Evolutionary conservation across 2,888 invertebrate species (phyloP), one percentile per base, ranked within the genome.

Genomic region (Orchesellides sinensis): DNA sequence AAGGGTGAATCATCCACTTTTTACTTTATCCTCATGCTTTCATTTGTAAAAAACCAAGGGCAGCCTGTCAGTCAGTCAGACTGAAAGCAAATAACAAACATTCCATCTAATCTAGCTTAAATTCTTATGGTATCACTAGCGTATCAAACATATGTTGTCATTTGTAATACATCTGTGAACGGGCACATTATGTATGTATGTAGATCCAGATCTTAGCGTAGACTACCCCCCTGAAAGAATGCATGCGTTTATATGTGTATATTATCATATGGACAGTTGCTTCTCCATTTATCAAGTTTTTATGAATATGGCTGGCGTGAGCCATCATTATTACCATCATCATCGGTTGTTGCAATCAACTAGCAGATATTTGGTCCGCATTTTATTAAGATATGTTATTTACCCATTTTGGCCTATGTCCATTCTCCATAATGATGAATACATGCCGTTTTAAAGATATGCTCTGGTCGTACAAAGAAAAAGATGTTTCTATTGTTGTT

Each of bases 381-480:
- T 23, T 25, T 27, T 14, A 56, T 25, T 25, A 2, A 49, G 19
- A 49, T 8, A 35, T 35, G 35, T 10, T 17, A 12, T 56, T 27
- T 56, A 49, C n/a, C 8, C 19, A 56, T 29, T 35, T 63, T 35
- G 32, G 10, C 4, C 10, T 29, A 8, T 35, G n/a, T 8, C n/a
- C 40, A 40, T n/a, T 14, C n/a, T 14, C 35, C 19, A n/a, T 14
- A 21, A 40, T 59, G 19, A 21, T 61, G 40, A 70, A 73, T 23
- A 73, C 66, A 79, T 70, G 79, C 70, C 70, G 40, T 69, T 49
- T 10, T 12, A 23, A 17, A 59, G n/a, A n/a, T n/a, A n/a, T n/a
- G n/a, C n/a, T n/a, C n/a, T n/a, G n/a, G n/a, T n/a, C n/a, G n/a
- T n/a, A n/a, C n/a, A 47, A 23, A 56, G 52, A 14, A 54, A 54